Conservation (phyloP, 2,888 invertebrate species). For the Aporophyla lueneburgensis region DNA sequence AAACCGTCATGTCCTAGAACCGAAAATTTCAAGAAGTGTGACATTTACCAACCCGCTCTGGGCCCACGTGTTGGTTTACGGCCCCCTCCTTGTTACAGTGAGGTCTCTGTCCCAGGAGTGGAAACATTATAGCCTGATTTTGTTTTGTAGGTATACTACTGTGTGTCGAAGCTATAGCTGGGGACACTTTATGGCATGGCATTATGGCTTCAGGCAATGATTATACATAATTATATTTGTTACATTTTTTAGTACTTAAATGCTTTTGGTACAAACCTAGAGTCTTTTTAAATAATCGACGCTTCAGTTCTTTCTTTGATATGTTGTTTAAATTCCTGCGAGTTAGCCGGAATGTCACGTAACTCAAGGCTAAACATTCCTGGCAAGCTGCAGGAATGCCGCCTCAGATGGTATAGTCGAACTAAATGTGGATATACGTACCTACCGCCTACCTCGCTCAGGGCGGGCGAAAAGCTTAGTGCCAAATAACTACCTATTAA, state of each 20-base stretch:
- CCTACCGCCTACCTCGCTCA: neutral
- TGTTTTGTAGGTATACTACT: no score
- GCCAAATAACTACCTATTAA: slow-evolving; percentile 15
- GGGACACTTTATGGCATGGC: no score
- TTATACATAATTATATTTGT: neutral
- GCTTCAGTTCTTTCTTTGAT: slow-evolving; percentile 32
- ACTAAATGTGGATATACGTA: slow-evolving; percentile 39
- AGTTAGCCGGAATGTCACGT: slow-evolving; percentile 32
- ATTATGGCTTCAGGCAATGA: no score
- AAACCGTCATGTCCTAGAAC: no score
- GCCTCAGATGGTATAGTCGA: slow-evolving; percentile 41
- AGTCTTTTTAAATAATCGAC: slow-evolving; percentile 14
- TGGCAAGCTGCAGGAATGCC: slow-evolving; percentile 52
- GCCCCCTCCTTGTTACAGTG: no score
- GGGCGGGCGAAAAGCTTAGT: neutral
- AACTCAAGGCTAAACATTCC: slow-evolving; percentile 54
- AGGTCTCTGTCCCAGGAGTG: no score
- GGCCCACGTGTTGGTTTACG: no score
- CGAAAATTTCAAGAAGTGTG: no score
- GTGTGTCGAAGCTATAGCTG: no score
- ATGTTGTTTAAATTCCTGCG: slow-evolving; percentile 49
- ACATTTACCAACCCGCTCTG: no score
- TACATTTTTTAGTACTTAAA: neutral
- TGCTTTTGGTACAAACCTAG: neutral
- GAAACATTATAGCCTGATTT: no score